These are phyloP conservation scores for Ditula angustiorana DNA, from an alignment of 2,888 invertebrate genomes.

Conservation along the genomic window DNA sequence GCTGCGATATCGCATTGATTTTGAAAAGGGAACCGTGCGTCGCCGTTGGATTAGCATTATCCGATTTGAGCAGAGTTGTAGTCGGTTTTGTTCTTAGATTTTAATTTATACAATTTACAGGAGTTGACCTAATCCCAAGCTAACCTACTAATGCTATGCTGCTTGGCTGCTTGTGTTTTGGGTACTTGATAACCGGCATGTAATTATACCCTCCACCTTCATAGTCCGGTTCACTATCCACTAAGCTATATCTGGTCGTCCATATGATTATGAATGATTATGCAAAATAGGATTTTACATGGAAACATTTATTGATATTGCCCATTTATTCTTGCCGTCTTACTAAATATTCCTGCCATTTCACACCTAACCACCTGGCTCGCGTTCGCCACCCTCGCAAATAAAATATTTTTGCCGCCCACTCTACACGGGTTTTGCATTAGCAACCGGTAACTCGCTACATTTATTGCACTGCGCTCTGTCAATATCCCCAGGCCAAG, in stretches of 20 bases:
- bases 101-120: no score
- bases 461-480: conserved; percentile 62
- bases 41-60: background rate
- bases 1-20: conserved; percentile 43
- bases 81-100: background rate
- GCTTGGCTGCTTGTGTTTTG: no score
- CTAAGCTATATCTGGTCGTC: no score
- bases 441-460: conserved; percentile 59
- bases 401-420: conserved; percentile 54
- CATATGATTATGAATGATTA: no score
- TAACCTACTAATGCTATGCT: no score
- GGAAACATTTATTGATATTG: background rate
- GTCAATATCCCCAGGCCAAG: conserved; percentile 47
- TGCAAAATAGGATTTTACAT: background rate
- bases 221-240: no score
- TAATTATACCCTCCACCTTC: no score
- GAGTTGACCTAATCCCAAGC: no score
- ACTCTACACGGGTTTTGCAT: conserved; percentile 73
- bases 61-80: background rate
- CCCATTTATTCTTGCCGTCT: conserved; percentile 3
- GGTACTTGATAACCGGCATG: no score
- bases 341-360: conserved; percentile 11
- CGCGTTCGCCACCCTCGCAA: conserved; percentile 60
- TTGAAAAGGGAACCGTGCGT: background rate
- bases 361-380: conserved; percentile 27